These are phyloP conservation scores for Echinarachnius parma DNA, from an alignment of 53 echinoderm and acorn worm genomes.

Conservation along the genomic window DNA sequence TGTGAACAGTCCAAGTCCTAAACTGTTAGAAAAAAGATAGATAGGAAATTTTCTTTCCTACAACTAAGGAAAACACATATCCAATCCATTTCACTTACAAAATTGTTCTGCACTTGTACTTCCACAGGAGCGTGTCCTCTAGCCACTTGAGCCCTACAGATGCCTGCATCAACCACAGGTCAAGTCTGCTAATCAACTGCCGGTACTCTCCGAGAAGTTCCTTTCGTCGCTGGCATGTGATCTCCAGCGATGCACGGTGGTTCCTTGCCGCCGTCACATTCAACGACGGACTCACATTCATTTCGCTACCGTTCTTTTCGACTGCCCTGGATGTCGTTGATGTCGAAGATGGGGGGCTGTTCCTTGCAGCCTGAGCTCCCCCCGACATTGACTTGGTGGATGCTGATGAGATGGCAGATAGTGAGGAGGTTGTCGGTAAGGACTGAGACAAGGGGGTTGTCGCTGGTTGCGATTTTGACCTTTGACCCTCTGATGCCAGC, in stretches of 20 bases:
- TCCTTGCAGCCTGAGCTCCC: not conserved
- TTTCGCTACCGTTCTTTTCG: not conserved
- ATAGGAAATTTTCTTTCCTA: no score
- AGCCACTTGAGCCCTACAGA: not conserved
- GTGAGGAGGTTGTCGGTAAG: no score
- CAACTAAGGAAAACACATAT: no score
- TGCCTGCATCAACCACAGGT: not conserved
- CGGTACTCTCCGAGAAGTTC: slow-evolving; percentile 49
- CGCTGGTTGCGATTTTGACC: no score
- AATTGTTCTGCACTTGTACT: slow-evolving; percentile 1
- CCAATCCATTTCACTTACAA: slow-evolving; percentile 5
- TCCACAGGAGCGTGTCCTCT: slow-evolving; percentile 30
- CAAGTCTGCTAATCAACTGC: slow-evolving; percentile 45
- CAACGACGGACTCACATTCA: not conserved
- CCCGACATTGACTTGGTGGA: no score
- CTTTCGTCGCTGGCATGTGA: slow-evolving; percentile 28
- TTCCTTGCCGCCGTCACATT: no score
- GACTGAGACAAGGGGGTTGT: no score
- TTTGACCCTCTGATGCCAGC: no score
- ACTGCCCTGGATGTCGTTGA: not conserved
- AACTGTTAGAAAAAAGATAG: no score
- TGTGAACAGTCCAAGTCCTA: no score
- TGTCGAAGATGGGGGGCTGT: slow-evolving; percentile 3
- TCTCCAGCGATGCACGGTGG: slow-evolving; percentile 13
- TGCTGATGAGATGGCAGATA: no score